Evolutionary conservation across 2,888 invertebrate genomes (phyloP), one percentile per base, ranked within the genome.

Genomic region (Brachyptera putata): DNA sequence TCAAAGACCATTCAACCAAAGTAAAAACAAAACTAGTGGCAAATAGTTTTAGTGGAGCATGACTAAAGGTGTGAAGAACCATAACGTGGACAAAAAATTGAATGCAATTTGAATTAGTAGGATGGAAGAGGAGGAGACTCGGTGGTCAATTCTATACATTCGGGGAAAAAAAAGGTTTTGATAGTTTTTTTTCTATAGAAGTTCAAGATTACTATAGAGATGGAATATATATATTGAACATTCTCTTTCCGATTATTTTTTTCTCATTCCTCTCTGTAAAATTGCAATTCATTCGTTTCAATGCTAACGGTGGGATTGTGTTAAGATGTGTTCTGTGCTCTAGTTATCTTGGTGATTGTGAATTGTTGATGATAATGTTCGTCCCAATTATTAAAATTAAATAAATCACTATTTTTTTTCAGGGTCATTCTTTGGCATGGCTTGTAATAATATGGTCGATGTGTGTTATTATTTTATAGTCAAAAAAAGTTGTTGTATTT

Each of bases 1-100:
- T n/a, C n/a, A n/a, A 46, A 46, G 46, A 22, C n/a, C 34, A 36
- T 18, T 53, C 36, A 53, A 21, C 53, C 53, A 36, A 36, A 18
- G 18, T 36, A 53, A 13, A 34, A 21, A 53, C 11, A 30, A 53
- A 18, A 53, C 18, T 16, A 16, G 18, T 21, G 36, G 16, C 34
- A 34, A 36, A 53, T 36, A 36, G 53, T 58, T 56, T 61, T 59
- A 61, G 58, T 61, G 61, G 61, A 61, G 61, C 61, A 46, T 58
- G 61, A 61, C 61, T 14, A 46, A 46, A 46, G 18, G 46, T 46
- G 22, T 46, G 21, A 46, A 46, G 46, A 46, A 46, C 46, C 46
- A 46, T 24, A 24, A 24, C 3, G 46, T n/a, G 13, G 24, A 46
- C n/a, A n/a, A n/a, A n/a, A n/a, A 46, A 46, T 24, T 24, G 46